phyloP scores from a whole-genome alignment of 2,888 invertebrate species.

The Cheiracanthium punctorium region DNA sequence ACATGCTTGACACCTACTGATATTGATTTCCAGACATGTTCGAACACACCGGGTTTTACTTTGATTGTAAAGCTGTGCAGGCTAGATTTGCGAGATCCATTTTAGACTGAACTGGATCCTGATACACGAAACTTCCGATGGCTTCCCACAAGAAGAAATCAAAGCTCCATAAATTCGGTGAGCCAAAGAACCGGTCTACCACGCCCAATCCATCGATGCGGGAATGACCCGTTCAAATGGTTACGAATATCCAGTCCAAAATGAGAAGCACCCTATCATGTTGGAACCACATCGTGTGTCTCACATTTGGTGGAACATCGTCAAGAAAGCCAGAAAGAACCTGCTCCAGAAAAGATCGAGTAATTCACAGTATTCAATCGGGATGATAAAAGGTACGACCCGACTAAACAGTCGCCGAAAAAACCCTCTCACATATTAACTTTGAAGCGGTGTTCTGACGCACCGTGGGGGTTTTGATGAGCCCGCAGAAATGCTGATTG shows the following conservation, averaged over 20 bases:
- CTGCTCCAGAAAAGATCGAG: neutral
- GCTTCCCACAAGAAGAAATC: neutral
- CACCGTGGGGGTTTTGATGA: neutral
- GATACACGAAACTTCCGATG: neutral
- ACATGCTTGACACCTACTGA: too few relatives aligned
- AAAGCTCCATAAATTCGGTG: neutral
- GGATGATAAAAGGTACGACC: neutral
- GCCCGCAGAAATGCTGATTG: neutral
- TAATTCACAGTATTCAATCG: neutral
- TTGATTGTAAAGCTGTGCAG: neutral
- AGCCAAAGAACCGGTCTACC: neutral
- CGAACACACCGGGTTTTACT: neutral
- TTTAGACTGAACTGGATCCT: neutral
- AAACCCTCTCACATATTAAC: neutral
- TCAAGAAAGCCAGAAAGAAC: constrained; percentile 1
- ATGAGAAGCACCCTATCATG: neutral
- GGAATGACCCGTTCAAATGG: neutral
- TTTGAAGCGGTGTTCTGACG: neutral
- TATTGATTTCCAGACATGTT: too few relatives aligned
- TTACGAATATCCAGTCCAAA: neutral
- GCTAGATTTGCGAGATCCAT: neutral
- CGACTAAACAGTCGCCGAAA: neutral
- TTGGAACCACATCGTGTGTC: constrained; percentile 5
- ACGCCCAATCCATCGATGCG: neutral
- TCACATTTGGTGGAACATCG: constrained; percentile 17